Evolutionary conservation across 2,797 vertebrate genomes (phyloP).

Genomic region (Xyrichtys novacula): DNA sequence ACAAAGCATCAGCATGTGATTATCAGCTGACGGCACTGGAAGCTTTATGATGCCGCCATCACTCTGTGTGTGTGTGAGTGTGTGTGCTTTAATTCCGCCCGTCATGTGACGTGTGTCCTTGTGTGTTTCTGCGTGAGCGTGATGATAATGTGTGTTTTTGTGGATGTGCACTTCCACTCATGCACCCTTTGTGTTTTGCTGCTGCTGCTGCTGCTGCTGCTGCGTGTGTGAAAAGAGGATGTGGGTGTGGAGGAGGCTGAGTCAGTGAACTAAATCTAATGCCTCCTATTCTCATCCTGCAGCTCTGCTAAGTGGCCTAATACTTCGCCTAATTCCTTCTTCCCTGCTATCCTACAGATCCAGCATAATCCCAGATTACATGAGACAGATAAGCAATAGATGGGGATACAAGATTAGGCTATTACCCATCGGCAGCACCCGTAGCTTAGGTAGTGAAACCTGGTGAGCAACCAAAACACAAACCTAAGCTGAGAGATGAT

Average conservation of each 20-base stretch:
- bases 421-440: slow-evolving; percentile 34
- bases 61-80: background rate
- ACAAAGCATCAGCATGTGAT: slow-evolving; percentile 67
- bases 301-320: slow-evolving; percentile 67
- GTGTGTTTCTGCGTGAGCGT: slow-evolving; percentile 14
- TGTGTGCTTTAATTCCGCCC: slow-evolving; percentile 1
- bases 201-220: slow-evolving; percentile 38
- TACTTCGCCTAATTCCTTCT: slow-evolving; percentile 44
- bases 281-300: slow-evolving; percentile 42
- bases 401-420: slow-evolving; percentile 61
- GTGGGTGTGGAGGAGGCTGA: slow-evolving; percentile 38
- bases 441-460: slow-evolving; percentile 40
- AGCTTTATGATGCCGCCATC: slow-evolving; percentile 38
- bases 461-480: slow-evolving; percentile 27
- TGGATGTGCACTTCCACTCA: slow-evolving; percentile 1
- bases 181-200: slow-evolving; percentile 32
- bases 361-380: slow-evolving; percentile 74
- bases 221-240: slow-evolving; percentile 25
- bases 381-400: slow-evolving; percentile 59
- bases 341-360: slow-evolving; percentile 65
- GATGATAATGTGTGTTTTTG: background rate
- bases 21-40: slow-evolving; percentile 52
- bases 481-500: slow-evolving; percentile 23
- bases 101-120: background rate
- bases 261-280: slow-evolving; percentile 62